Conservation (phyloP, 2,113 vertebrate species). For the Podocnemis expansa region DNA sequence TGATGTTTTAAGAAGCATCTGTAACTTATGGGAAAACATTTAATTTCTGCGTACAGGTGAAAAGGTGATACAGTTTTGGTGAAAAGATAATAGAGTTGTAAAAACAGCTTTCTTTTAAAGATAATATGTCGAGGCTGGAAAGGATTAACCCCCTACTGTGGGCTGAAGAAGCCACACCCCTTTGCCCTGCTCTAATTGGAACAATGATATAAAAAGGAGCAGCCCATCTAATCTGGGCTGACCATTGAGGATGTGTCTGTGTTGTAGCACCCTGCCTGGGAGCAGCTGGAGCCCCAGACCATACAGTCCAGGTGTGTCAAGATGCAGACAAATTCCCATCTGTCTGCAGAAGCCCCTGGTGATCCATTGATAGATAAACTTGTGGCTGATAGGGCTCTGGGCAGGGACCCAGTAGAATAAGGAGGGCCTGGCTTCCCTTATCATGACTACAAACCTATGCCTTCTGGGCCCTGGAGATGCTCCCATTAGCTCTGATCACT, state of each 20-base stretch:
- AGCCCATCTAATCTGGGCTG: background rate
- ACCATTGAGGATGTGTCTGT: background rate
- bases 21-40: slow-evolving; percentile 51
- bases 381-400: background rate
- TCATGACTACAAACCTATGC: background rate
- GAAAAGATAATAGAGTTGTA: slow-evolving; percentile 5
- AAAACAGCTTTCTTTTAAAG: slow-evolving; percentile 49
- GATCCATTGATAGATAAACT: background rate
- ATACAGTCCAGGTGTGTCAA: background rate
- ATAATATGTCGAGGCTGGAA: background rate
- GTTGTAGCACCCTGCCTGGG: background rate
- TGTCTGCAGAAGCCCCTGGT: background rate
- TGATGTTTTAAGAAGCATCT: slow-evolving; percentile 28
- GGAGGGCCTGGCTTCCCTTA: background rate
- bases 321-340: background rate
- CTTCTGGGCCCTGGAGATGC: background rate
- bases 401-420: background rate
- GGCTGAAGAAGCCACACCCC: background rate
- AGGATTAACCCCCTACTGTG: background rate
- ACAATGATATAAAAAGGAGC: background rate
- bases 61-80: background rate
- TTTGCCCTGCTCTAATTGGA: background rate
- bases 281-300: background rate
- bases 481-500: background rate
- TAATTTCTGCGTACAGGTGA: slow-evolving; percentile 28